These are phyloP conservation scores for Cephonodes hylas DNA, from an alignment of 2,888 invertebrate genomes.

Conservation along the genomic window DNA sequence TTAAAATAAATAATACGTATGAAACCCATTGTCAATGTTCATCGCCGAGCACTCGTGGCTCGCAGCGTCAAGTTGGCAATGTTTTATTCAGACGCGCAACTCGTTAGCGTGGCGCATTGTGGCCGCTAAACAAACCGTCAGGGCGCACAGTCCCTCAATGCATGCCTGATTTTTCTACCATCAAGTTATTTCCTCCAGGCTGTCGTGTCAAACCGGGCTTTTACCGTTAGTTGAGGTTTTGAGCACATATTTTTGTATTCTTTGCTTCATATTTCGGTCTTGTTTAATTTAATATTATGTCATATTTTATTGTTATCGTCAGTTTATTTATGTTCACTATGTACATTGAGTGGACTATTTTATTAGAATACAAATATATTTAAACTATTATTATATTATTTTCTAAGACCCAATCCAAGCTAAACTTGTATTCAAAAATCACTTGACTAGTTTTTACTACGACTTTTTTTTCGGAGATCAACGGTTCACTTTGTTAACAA, in stretches of 20 bases:
- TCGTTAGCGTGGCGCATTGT: slow-evolving; percentile 76
- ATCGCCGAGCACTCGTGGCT: not conserved
- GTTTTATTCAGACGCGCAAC: slow-evolving; percentile 77
- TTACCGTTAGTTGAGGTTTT: not conserved
- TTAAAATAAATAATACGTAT: no score
- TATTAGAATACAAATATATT: no score
- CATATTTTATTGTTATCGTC: not conserved
- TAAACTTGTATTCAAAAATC: no score
- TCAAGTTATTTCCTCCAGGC: slow-evolving; percentile 27
- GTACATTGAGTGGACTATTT: no score
- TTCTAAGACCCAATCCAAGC: no score
- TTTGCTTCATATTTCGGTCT: not conserved
- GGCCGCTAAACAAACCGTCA: slow-evolving; percentile 72
- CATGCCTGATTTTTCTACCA: slow-evolving; percentile 55
- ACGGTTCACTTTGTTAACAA: no score
- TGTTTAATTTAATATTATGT: no score
- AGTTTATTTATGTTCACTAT: no score
- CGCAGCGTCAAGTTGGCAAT: slow-evolving; percentile 38
- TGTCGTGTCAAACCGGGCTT: not conserved
- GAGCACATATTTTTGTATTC: not conserved
- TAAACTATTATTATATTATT: no score
- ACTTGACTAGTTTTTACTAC: no score
- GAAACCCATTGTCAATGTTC: not conserved
- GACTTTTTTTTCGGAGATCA: no score
- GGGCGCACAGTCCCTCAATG: slow-evolving; percentile 55